Conservation (phyloP, 2,797 vertebrate genomes). For the Tadarida brasiliensis region DNA sequence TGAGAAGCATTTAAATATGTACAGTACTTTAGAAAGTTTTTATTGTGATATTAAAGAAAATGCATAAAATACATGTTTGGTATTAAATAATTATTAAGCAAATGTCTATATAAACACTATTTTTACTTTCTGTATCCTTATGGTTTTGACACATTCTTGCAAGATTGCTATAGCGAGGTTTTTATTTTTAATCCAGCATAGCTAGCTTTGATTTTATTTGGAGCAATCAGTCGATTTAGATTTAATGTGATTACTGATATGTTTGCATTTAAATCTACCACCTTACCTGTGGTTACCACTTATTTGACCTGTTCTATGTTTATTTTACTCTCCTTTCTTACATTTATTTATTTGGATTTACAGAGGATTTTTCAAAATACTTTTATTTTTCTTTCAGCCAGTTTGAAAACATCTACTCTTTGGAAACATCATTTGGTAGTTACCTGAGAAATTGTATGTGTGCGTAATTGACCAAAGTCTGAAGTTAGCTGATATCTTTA, state of each 20-base stretch:
- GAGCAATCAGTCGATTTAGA: not conserved
- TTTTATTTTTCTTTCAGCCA: not conserved
- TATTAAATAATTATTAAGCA: slow-evolving; percentile 26
- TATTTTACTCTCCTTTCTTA: slow-evolving; percentile 22
- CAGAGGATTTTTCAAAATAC: not conserved
- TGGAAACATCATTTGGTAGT: not conserved
- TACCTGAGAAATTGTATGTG: not conserved
- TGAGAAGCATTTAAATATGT: slow-evolving; percentile 56
- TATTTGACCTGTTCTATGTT: not conserved
- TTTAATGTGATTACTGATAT: not conserved
- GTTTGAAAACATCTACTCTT: slow-evolving; percentile 44
- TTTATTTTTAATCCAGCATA: not conserved
- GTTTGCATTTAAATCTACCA: slow-evolving; percentile 12
- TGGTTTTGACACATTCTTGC: slow-evolving; percentile 2
- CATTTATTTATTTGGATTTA: slow-evolving; percentile 38
- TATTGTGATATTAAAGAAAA: slow-evolving; percentile 47
- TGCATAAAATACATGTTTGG: not conserved
- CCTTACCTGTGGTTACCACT: slow-evolving; percentile 42
- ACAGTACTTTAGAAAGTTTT: slow-evolving; percentile 52
- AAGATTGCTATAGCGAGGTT: not conserved
- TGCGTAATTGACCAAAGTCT: not conserved
- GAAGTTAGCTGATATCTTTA: not conserved
- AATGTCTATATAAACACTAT: not conserved
- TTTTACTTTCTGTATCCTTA: slow-evolving; percentile 43
- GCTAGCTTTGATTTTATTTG: not conserved